Evolutionary conservation across 2,113 vertebrate species (phyloP), one percentile per base, ranked within the genome.

Genomic region (Lota lota): DNA sequence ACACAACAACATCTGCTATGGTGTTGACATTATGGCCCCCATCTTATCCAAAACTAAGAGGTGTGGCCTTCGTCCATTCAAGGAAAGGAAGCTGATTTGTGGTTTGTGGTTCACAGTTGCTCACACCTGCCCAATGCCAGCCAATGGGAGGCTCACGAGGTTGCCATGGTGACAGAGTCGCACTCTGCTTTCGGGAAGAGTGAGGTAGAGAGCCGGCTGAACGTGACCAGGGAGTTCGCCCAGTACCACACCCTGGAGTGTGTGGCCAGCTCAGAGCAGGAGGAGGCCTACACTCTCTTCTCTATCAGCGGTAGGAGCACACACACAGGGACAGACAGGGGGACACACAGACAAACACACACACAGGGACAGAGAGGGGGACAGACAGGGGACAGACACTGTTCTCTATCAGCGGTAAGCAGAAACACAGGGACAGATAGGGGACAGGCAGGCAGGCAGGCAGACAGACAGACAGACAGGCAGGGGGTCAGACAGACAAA

Each of bases 171-270:
- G 50, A 96, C 93, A 8, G 85, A 92, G 0, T 92, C 92, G 0
- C 66, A 71, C 6, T 86, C 87, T 0, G 85, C 87, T 0, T 98
- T 95, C n/a, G 95, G 96, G 0, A 91, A 92, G 40, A 88, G 93
- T 1, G 83, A 94, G 74, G 94, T 99, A 61, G 94, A 97, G 79
- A 97, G 97, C 66, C 93, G 93, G 28, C 82, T 99, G 51, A 95
- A 97, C 0, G 88, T 94, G 77, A 95, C 89, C 80, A 85, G 86
- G 56, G 92, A 95, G 79, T 89, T 82, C 5, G 54, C 73, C 0
- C 85, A 87, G 73, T 95, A 91, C 85, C 95, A 95, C 0, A 97
- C 95, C 0, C 86, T 99, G 74, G 95, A 97, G 77, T 99, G 97
- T 71, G 93, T 96, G 83, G 96, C 97, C 22, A 92, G 83, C 58